Evolutionary conservation across 2,888 invertebrate genomes (phyloP), one percentile per base, ranked within the genome.

Genomic region (Oeneis ivallda): DNA sequence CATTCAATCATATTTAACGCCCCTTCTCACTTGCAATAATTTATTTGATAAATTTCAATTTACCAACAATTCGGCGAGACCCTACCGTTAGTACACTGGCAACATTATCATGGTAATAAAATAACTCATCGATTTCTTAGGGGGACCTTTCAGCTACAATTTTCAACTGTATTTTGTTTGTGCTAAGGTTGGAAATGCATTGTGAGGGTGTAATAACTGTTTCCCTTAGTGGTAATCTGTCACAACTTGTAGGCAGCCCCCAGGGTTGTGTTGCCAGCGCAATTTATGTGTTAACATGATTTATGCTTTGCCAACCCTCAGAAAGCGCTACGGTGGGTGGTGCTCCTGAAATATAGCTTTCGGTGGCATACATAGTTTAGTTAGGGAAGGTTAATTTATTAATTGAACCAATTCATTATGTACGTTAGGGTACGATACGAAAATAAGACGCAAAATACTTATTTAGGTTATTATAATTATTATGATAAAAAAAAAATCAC

Each of bases 201-300:
- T 67, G 62, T 15, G 13, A 10, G 17, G n/a, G 8, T 41, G 43
- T 49, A 53, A 62, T 53, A 54, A 45, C 58, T 58, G 50, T 49
- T 69, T 69, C 69, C 65, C 68, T 70, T 67, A 70, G 70, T 74
- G 73, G 74, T 74, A 75, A 70, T 73, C 73, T 74, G 73, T 72
- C 71, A 72, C 74, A 77, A 77, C 75, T 76, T 77, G 75, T 65
- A 61, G 54, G 64, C 72, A 70, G 69, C 64, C 81, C 87, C 87
- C 85, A 77, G 77, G 79, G 79, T 79, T 76, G 83, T 80, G 85
- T 81, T 86, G 84, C 80, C 79, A 84, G 78, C 77, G 79, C 82
- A 86, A 89, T 89, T 88, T 88, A 89, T 89, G 89, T 89, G 89
- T 87, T 89, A 90, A 89, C 88, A 89, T 90, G 89, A 87, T 87